A percentile compares a stretch with the other conserved stretches of the same genome.
phyloP scores from a whole-genome alignment of 2,113 vertebrate genomes.

The Lathamus discolor region DNA sequence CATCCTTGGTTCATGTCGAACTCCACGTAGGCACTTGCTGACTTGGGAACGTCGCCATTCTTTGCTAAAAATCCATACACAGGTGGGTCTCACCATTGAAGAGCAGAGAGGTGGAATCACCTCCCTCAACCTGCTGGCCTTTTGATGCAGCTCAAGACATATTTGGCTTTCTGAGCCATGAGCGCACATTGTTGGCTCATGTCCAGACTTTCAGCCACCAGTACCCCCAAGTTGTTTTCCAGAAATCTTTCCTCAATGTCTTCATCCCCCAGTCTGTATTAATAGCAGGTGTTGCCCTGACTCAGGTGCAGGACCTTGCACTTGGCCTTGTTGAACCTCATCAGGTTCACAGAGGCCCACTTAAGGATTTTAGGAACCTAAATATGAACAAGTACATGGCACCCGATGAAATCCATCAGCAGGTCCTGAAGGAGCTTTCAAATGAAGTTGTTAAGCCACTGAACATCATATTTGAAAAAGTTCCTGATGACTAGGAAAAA shows the following conservation, averaged over 20 bases:
- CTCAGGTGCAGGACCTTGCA: not conserved
- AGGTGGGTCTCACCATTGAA: not conserved
- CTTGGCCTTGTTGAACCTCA: not conserved
- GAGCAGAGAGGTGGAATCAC: not conserved
- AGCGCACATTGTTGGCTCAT: rapidly evolving
- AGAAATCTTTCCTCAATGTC: not conserved
- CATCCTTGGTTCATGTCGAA: too few species aligned
- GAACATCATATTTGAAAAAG: not conserved
- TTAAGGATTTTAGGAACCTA: not conserved
- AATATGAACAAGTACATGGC: not conserved
- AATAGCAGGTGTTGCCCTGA: rapidly evolving
- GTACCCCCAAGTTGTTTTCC: not conserved
- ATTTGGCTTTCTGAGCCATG: rapidly evolving
- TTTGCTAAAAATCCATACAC: too few species aligned
- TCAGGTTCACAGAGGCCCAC: not conserved
- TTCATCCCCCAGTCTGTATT: not conserved
- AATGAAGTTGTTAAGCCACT: not conserved
- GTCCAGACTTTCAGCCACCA: not conserved
- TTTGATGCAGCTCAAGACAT: not conserved
- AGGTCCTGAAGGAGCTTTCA: not conserved
- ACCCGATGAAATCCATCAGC: not conserved
- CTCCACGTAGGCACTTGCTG: too few species aligned
- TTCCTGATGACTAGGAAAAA: not conserved
- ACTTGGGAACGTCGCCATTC: too few species aligned
- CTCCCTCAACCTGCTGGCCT: not conserved